A percentile compares a stretch with the other conserved stretches of the same genome.
Conservation (phyloP, 2,113 vertebrate species). For the Equus quagga region DNA sequence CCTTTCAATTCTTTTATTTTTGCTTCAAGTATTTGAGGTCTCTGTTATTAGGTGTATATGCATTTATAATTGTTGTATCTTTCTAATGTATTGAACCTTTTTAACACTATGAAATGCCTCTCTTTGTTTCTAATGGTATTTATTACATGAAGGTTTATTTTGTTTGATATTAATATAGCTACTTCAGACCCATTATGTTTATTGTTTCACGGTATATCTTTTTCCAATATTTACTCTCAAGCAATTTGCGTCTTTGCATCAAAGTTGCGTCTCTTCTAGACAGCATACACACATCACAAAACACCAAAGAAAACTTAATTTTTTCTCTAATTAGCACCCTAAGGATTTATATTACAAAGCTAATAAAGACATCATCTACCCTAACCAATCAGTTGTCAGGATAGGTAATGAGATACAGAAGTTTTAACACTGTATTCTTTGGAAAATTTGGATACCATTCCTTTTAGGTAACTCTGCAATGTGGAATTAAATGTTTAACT, state of each 20-base stretch:
- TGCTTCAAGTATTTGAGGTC: neutral
- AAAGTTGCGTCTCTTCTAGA: neutral
- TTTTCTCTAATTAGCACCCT: neutral
- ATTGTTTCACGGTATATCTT: neutral
- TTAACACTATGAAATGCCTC: slow-evolving; percentile 2
- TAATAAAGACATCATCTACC: neutral
- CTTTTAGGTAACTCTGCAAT: neutral
- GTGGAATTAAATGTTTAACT: slow-evolving; percentile 86
- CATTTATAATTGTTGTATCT: neutral
- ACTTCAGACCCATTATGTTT: neutral
- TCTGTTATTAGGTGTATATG: neutral
- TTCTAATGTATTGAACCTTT: slow-evolving; percentile 13
- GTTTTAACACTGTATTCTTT: neutral
- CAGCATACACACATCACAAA: neutral
- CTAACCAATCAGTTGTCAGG: neutral
- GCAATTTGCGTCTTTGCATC: neutral
- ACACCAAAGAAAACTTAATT: neutral
- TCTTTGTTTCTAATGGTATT: slow-evolving; percentile 9
- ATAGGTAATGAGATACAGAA: slow-evolving; percentile 30
- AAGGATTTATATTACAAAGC: neutral
- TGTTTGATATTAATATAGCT: neutral
- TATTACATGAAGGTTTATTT: neutral
- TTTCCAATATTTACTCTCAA: neutral
- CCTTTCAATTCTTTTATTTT: neutral
- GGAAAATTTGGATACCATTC: neutral